A percentile compares a stretch with the other conserved stretches of the same genome.
phyloP scores from a whole-genome alignment of 2,888 invertebrate genomes.

The Drosophila testacea region DNA sequence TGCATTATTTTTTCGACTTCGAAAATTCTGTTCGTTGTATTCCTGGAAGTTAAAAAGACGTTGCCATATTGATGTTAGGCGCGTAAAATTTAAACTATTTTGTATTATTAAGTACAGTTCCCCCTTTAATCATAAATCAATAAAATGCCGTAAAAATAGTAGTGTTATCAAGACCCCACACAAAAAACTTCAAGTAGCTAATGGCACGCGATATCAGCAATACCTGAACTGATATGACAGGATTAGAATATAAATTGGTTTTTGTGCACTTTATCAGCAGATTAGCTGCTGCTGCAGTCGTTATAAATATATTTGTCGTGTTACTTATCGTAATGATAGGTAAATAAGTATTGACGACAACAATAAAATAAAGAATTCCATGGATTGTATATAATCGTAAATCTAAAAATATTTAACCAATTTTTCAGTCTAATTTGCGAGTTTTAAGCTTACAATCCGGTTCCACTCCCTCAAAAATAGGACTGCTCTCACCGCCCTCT shows the following conservation, averaged over 20 bases:
- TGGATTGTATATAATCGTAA: background rate
- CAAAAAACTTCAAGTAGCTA: conserved; percentile 37
- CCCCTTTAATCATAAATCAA: conserved; percentile 54
- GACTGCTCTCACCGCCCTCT: conserved; percentile 55
- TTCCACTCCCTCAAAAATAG: conserved; percentile 81
- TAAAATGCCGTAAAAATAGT: conserved; percentile 55
- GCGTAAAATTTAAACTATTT: conserved; percentile 21
- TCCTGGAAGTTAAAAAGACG: conserved; percentile 3
- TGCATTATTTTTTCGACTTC: no score
- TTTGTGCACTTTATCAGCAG: conserved; percentile 40
- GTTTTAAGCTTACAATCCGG: conserved; percentile 72
- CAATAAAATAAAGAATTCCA: background rate
- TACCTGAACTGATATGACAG: conserved; percentile 41
- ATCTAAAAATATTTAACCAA: background rate
- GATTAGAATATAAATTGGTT: conserved; percentile 55
- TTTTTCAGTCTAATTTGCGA: conserved; percentile 38
- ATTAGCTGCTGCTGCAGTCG: conserved; percentile 37
- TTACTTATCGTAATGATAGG: conserved; percentile 33
- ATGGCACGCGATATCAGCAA: conserved; percentile 37
- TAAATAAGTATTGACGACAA: conserved; percentile 14
- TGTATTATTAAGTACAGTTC: background rate
- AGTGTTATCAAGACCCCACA: conserved; percentile 56
- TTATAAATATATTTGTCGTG: conserved; percentile 31
- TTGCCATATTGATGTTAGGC: conserved; percentile 7
- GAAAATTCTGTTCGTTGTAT: background rate